phyloP scores from a whole-genome alignment of 2,113 vertebrate genomes.

The Bubalus kerabau region DNA sequence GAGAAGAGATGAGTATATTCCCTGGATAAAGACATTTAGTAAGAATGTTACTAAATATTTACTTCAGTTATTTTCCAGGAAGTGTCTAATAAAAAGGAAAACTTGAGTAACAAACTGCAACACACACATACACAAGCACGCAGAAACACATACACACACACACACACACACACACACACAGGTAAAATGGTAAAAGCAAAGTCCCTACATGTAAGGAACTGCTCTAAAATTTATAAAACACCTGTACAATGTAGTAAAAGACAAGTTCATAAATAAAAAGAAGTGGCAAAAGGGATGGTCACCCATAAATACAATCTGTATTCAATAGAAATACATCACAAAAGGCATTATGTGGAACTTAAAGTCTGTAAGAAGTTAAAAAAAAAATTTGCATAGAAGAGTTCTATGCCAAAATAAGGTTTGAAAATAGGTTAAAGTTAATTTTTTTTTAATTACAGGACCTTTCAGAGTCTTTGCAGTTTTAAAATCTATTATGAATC shows the following conservation, averaged over 20 bases:
- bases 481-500: neutral
- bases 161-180: neutral
- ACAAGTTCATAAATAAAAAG: neutral
- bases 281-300: neutral
- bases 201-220: neutral
- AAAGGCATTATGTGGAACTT: neutral
- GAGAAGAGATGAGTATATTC: neutral
- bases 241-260: neutral
- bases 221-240: neutral
- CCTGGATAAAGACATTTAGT: neutral
- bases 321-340: neutral
- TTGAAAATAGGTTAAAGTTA: neutral
- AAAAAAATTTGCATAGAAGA: neutral
- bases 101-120: neutral
- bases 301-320: neutral
- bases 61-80: neutral
- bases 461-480: neutral
- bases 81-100: neutral
- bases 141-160: neutral
- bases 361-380: neutral
- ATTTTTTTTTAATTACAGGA: neutral
- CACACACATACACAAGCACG: neutral
- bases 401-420: neutral
- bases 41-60: neutral
- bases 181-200: neutral